A percentile compares a stretch with the other conserved stretches of the same genome.
Evolutionary conservation across 2,113 vertebrate species (phyloP).

Genomic region (Buteo buteo): DNA sequence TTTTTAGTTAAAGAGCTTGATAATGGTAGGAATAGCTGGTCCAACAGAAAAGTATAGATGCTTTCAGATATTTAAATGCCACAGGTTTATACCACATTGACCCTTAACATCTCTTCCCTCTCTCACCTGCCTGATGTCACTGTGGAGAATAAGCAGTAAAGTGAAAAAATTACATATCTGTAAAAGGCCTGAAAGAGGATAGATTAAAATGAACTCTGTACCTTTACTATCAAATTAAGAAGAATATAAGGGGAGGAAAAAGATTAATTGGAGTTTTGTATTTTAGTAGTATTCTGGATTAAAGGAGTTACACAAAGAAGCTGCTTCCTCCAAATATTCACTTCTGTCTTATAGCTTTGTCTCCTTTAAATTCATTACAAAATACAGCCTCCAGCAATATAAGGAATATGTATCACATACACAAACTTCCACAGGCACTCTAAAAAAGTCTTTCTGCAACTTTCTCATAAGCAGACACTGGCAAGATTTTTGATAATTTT

Average conservation of each 20-base stretch:
- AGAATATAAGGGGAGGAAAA: background rate
- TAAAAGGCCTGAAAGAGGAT: background rate
- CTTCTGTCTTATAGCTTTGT: background rate
- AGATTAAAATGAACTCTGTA: background rate
- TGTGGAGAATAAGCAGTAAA: background rate
- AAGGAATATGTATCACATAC: background rate
- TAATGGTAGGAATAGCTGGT: background rate
- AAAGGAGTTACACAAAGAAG: background rate
- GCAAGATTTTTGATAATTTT: background rate
- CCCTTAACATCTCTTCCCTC: background rate
- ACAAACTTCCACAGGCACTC: background rate
- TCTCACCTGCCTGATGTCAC: background rate
- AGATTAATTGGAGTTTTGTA: background rate
- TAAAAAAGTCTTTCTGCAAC: background rate
- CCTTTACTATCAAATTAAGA: background rate
- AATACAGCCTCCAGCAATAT: background rate
- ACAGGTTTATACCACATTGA: background rate
- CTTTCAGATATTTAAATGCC: background rate
- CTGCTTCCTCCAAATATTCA: background rate
- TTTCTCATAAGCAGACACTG: background rate
- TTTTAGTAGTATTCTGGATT: background rate
- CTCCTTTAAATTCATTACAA: background rate
- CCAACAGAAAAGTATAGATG: background rate
- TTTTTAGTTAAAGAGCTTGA: background rate
- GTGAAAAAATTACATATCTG: rapidly evolving